A percentile compares a stretch with the other conserved stretches of the same genome.
phyloP scores from a whole-genome alignment of 2,797 vertebrate species.

The Argyrosomus regius region DNA sequence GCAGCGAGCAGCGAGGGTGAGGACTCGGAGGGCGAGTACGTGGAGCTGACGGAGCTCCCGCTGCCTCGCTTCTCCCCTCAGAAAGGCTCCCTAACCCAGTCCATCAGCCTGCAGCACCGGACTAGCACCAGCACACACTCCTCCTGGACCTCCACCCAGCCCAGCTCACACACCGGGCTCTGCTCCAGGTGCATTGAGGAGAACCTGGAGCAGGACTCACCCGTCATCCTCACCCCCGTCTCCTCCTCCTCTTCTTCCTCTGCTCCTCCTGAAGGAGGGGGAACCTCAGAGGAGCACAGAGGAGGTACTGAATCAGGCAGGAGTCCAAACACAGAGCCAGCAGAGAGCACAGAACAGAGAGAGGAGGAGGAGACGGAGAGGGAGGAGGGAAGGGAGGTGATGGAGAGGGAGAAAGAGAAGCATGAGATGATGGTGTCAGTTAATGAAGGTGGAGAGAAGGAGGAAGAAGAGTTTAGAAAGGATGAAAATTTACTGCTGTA shows the following conservation, averaged over 20 bases:
- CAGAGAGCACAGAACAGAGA: not conserved
- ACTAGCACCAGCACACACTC: not conserved
- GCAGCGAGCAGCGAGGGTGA: conserved; percentile 60
- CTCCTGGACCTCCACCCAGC: conserved; percentile 13
- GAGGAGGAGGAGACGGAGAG: conserved; percentile 11
- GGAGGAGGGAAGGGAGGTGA: conserved; percentile 6
- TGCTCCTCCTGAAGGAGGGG: conserved; percentile 19
- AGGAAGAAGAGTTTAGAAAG: not conserved
- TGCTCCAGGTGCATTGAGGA: conserved; percentile 72
- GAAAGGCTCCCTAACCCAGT: conserved; percentile 84
- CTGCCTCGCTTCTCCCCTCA: conserved; percentile 86
- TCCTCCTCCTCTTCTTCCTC: conserved; percentile 8
- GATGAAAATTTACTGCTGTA: conserved; percentile 2
- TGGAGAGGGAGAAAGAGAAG: conserved; percentile 5
- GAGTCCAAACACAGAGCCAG: conserved; percentile 2
- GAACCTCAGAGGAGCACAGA: not conserved
- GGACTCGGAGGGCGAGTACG: conserved; percentile 89
- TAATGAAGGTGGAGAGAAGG: conserved; percentile 11
- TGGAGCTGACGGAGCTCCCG: conserved; percentile 84
- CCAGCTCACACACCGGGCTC: conserved; percentile 63
- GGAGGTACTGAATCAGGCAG: conserved; percentile 32
- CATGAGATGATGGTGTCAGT: not conserved
- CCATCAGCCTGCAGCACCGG: conserved; percentile 80
- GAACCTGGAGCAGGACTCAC: conserved; percentile 52
- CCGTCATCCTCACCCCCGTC: conserved; percentile 30